phyloP scores from a whole-genome alignment of 2,888 invertebrate species.

The Peribatodes rhomboidaria region DNA sequence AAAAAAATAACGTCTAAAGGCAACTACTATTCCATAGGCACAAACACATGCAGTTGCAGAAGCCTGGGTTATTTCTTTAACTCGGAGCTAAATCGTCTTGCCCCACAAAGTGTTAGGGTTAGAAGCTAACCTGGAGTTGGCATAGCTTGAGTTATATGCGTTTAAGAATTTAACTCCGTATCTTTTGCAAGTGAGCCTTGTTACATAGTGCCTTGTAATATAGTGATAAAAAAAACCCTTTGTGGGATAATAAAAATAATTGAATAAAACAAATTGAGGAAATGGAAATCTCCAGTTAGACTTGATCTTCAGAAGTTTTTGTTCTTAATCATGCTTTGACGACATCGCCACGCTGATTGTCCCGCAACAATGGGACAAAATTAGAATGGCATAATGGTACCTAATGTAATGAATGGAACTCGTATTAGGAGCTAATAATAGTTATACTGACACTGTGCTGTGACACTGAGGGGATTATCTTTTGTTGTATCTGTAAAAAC shows the following conservation, averaged over 20 bases:
- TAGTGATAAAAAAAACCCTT: no score
- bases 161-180: no score
- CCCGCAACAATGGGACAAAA: conserved; percentile 2
- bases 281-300: not conserved
- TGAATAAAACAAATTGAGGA: not conserved
- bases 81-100: no score
- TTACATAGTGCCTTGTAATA: no score
- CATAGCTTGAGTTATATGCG: no score
- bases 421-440: not conserved
- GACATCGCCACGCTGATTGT: conserved; percentile 6
- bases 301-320: not conserved
- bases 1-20: no score
- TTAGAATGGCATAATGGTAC: not conserved
- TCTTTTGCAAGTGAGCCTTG: no score
- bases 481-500: not conserved
- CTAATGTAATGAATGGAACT: not conserved
- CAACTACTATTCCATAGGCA: no score
- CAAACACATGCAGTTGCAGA: no score
- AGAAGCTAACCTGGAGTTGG: no score
- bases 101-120: no score
- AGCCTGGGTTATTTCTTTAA: no score
- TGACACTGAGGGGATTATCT: conserved; percentile 4
- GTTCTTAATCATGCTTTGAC: not conserved
- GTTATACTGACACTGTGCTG: conserved; percentile 8
- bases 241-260: not conserved